phyloP scores from a whole-genome alignment of 2,888 invertebrate species.

The Chirona hameri region DNA sequence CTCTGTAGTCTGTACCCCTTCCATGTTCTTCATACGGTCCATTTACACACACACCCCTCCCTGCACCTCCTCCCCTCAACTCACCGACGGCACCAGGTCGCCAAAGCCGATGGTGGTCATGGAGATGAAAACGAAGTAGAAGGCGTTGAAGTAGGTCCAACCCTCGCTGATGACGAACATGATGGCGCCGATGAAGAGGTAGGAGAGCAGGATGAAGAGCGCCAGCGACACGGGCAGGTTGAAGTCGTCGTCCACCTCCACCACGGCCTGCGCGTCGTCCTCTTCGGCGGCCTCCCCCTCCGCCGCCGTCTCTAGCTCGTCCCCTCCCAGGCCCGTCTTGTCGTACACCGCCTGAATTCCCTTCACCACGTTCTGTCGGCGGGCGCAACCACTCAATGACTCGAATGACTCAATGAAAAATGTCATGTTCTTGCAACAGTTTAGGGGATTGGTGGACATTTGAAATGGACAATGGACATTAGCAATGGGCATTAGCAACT shows the following conservation, averaged over 20 bases:
- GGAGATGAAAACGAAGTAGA: conserved; percentile 96
- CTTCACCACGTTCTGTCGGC: conserved; percentile 73
- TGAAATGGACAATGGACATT: too few species aligned
- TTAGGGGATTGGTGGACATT: too few species aligned
- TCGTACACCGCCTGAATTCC: conserved; percentile 77
- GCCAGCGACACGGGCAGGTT: conserved; percentile 90
- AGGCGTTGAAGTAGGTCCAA: conserved; percentile 90
- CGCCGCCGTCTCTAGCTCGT: neutral
- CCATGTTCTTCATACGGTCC: too few species aligned
- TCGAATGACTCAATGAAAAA: too few species aligned
- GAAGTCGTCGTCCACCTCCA: conserved; percentile 80
- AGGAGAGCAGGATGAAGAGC: conserved; percentile 72
- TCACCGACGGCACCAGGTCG: conserved; percentile 75
- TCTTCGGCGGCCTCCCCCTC: neutral
- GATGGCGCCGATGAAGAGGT: conserved; percentile 81
- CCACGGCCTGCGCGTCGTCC: conserved; percentile 43
- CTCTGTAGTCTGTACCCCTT: too few species aligned
- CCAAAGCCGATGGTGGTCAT: conserved; percentile 98
- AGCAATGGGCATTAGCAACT: too few species aligned
- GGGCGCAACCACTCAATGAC: neutral
- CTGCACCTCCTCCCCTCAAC: neutral
- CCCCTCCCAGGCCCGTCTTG: conserved; percentile 53
- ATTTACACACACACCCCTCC: too few species aligned
- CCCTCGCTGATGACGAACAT: conserved; percentile 65
- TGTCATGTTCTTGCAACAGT: too few species aligned